Evolutionary conservation across 2,888 invertebrate genomes (phyloP), one percentile per base, ranked within the genome.

Genomic region (Pachydiplax longipennis): DNA sequence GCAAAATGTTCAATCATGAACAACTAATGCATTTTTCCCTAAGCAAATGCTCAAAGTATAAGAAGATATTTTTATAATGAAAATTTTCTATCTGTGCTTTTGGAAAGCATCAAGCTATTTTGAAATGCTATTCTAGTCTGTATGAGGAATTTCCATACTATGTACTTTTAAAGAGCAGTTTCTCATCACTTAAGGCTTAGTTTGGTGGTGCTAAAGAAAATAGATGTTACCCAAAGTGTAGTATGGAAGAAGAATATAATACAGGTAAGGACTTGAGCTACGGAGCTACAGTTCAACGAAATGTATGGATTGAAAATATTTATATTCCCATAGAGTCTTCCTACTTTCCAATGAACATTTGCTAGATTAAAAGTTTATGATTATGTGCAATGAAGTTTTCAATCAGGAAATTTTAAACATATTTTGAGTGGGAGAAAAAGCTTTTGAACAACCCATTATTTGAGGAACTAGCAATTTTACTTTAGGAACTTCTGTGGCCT

Each of bases 51-150:
- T 6, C 10, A 44, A 44, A 44, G 0, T 1, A 44, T 6, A 10
- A 44, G 44, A 44, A 44, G 44, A 44, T 8, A 44, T 8, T 44
- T 44, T 44, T 3, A 8, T 8, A 44, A 44, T 44, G 10, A 44
- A 44, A 44, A 44, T 44, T 44, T 44, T 44, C 6, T 1, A 8
- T 44, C 4, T 10, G 44, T 10, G 8, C 44, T 44, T 10, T 44
- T 44, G 44, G 6, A 44, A 44, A 44, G 44, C 44, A 18, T 53
- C 13, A 25, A 15, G 31, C 31, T 53, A 53, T 48, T 82, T 44
- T 82, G 82, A 53, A 82, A 53, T 53, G 18, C 53, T 5, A 82
- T 82, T 82, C 82, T 82, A 82, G 82, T 82, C 82, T 22, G 31
- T 53, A 48, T 53, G 82, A 82, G 53, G 37, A 53, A 53, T 48